These are phyloP conservation scores for Chloroceryle aenea DNA, from an alignment of 2,113 vertebrate species.

Conservation along the genomic window DNA sequence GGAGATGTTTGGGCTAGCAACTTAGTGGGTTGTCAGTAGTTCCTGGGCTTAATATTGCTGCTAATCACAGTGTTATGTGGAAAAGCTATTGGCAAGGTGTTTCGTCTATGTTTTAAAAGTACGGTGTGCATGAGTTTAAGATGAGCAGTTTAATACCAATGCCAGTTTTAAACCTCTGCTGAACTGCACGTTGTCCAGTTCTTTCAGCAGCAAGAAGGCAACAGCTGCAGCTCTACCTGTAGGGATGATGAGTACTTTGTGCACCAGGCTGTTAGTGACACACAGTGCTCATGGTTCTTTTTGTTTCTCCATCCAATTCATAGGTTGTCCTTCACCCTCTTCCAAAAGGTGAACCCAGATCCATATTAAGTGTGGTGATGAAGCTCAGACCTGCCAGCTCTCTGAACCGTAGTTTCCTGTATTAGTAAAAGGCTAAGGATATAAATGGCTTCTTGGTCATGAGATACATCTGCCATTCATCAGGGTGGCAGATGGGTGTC, in stretches of 20 bases:
- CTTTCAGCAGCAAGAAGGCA: rapidly evolving
- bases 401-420: background rate
- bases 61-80: background rate
- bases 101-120: background rate
- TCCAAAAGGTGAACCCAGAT: background rate
- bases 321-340: background rate
- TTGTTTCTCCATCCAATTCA: rapidly evolving
- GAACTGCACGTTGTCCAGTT: rapidly evolving
- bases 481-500: background rate
- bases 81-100: background rate
- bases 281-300: too few relatives aligned
- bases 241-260: background rate
- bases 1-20: background rate
- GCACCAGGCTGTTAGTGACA: background rate
- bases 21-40: background rate
- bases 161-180: background rate
- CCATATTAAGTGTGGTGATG: rapidly evolving
- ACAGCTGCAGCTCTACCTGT: rapidly evolving
- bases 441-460: background rate
- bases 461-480: background rate
- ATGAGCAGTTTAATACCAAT: background rate
- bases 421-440: background rate
- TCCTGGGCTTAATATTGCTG: background rate
- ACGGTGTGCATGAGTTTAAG: rapidly evolving
- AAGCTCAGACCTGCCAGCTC: background rate